A percentile compares a stretch with the other conserved stretches of the same genome.
Evolutionary conservation across 2,888 invertebrate species (phyloP).

Genomic region (Coleophora flavipennella): DNA sequence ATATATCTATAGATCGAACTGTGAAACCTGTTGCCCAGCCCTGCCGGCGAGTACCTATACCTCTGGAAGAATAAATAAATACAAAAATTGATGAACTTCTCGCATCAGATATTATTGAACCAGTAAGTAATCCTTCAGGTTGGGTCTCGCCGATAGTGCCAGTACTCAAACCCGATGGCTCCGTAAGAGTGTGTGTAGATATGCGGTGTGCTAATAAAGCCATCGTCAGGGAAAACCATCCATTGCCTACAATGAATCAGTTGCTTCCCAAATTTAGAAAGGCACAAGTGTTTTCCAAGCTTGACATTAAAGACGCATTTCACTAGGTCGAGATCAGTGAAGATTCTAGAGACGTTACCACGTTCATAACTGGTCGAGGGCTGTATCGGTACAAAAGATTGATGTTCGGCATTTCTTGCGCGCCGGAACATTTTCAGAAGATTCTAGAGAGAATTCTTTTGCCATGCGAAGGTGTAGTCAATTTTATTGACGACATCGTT

Average conservation of each 20-base stretch:
- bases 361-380: conserved; percentile 14
- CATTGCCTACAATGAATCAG: conserved; percentile 15
- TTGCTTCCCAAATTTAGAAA: conserved; percentile 19
- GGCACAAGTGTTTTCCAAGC: conserved; percentile 11
- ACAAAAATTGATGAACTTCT: not conserved
- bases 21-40: conserved; percentile 12
- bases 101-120: not conserved
- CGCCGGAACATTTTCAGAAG: conserved; percentile 28
- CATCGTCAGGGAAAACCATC: conserved; percentile 14
- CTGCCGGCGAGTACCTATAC: conserved; percentile 9
- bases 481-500: no score
- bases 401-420: no score
- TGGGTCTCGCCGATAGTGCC: no score
- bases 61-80: not conserved
- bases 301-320: conserved; percentile 17
- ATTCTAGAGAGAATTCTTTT: conserved; percentile 19
- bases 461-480: conserved; percentile 14
- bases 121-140: not conserved
- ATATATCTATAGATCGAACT: conserved; percentile 9
- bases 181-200: not conserved
- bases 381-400: conserved; percentile 30
- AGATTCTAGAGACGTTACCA: conserved; percentile 14
- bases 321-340: conserved; percentile 13
- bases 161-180: not conserved
- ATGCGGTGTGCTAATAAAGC: conserved; percentile 9